Evolutionary conservation across 2,113 vertebrate genomes (phyloP), one percentile per base, ranked within the genome.

Genomic region (Heliornis fulica): DNA sequence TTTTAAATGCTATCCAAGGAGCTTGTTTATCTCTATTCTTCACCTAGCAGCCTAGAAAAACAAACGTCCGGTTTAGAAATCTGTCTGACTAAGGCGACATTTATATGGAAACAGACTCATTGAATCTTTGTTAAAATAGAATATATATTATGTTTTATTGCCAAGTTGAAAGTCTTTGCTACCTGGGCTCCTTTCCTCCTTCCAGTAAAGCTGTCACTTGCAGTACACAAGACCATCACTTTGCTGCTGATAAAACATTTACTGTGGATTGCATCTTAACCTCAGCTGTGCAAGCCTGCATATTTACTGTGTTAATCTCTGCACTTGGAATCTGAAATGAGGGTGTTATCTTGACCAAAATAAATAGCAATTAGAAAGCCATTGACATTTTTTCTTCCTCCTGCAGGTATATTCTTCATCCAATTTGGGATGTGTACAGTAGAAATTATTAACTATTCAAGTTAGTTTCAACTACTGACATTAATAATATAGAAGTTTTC

Each of bases 21-120:
- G 36, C 13, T 74, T 90, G 68, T 96, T 96, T 95, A 81, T 93
- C 63, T 88, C 41, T 76, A 40, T 83, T 83, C 46, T 86, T 95
- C 80, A 92, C 85, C 68, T 86, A 88, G 43, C 50, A 94, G 87
- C 66, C 75, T 85, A 94, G 34, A 83, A 93, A 96, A 95, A 87
- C 77, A 93, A 83, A 59, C 54, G 79, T 82, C 26, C 38, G 77
- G 29, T 91, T 91, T 70, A 93, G 50, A 90, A 80, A 91, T 66
- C 68, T 89, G 5, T 88, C 91, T 95, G 63, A 88, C 36, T 83
- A 70, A 76, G 75, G 54, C 1, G 11, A 53, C 17, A 61, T 78
- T 90, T 71, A 57, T 87, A 87, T 84, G 48, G 75, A 92, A 87
- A 86, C n/a, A 83, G 16, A 75, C 38, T 75, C 68, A 83, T 4